Percentiles rank a stretch among this genome's conserved stretches.
These are phyloP conservation scores for Micrasema minimum DNA, from an alignment of 1,140 invertebrate genomes.

Conservation along the genomic window DNA sequence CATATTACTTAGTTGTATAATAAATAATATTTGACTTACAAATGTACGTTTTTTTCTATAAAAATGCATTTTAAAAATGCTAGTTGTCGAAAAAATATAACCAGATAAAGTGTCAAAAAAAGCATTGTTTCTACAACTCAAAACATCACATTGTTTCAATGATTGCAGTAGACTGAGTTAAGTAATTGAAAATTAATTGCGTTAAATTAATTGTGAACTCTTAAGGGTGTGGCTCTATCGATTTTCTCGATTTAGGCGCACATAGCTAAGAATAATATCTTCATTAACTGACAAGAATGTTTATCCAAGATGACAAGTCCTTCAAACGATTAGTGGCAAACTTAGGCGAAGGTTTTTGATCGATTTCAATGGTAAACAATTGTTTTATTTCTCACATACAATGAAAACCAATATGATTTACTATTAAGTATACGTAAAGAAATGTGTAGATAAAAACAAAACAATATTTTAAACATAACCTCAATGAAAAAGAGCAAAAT, in stretches of 20 bases:
- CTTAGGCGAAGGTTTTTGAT: constrained; percentile 44
- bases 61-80: constrained; percentile 28
- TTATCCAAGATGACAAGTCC: constrained; percentile 56
- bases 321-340: constrained; percentile 51
- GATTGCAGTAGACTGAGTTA: constrained; percentile 57
- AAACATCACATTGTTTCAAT: constrained; percentile 61
- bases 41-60: no score
- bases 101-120: constrained; percentile 53
- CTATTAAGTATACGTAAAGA: constrained; percentile 11
- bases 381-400: no score
- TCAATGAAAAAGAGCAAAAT: neutral
- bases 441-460: neutral
- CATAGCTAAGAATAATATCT: constrained; percentile 57
- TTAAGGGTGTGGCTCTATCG: constrained; percentile 67
- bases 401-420: no score
- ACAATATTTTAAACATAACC: neutral
- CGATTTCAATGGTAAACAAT: no score
- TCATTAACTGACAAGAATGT: constrained; percentile 60
- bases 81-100: constrained; percentile 42
- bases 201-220: constrained; percentile 57
- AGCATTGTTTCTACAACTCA: constrained; percentile 64
- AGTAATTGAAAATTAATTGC: constrained; percentile 34
- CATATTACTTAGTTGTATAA: no score
- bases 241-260: constrained; percentile 59
- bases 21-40: no score